A percentile compares a stretch with the other conserved stretches of the same genome.
Conservation (phyloP, 2,113 vertebrate species). For the Thermophis baileyi region DNA sequence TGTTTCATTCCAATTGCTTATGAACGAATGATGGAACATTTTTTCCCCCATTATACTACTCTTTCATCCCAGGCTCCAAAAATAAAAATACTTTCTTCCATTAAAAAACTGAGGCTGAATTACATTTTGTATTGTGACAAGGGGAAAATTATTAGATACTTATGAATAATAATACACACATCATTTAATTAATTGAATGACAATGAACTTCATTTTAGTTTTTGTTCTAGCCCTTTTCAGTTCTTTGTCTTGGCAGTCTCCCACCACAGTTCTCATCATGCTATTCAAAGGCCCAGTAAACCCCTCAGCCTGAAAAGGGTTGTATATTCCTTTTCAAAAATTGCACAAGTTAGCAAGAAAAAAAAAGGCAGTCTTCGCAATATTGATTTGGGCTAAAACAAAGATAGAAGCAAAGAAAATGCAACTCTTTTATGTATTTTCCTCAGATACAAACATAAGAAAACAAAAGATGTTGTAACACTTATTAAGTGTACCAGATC, state of each 20-base stretch:
- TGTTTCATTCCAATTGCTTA: neutral
- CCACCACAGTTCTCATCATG: neutral
- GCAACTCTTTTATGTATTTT: neutral
- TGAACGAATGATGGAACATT: neutral
- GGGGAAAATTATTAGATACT: neutral
- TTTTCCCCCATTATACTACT: neutral
- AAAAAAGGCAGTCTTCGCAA: neutral
- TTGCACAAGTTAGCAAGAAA: neutral
- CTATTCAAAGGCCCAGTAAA: neutral
- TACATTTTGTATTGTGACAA: neutral
- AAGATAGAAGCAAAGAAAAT: neutral
- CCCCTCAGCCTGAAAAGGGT: neutral
- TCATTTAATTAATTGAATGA: neutral
- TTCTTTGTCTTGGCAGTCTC: neutral
- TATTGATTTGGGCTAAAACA: neutral
- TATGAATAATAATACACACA: neutral
- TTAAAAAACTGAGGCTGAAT: neutral
- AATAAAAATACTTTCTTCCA: neutral
- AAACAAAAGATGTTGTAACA: neutral
- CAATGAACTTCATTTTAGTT: neutral
- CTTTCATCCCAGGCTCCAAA: neutral
- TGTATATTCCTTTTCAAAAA: neutral
- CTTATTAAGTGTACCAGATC: neutral
- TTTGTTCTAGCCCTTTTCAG: neutral
- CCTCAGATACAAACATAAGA: neutral